These are phyloP conservation scores for Heliconius melpomene DNA, from an alignment of 1,140 invertebrate species.

Conservation along the genomic window DNA sequence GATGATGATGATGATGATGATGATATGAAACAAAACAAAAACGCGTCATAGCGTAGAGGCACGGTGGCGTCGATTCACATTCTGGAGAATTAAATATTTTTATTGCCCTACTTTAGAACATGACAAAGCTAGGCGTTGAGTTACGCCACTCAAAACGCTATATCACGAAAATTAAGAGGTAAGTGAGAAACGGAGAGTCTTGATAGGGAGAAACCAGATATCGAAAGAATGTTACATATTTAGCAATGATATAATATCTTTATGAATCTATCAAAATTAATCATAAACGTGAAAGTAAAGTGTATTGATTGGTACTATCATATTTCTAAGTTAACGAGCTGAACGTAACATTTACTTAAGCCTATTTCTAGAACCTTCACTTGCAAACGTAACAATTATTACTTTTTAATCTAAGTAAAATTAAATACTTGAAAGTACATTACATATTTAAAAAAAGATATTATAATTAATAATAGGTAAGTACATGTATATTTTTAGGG, in stretches of 20 bases:
- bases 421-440: no score
- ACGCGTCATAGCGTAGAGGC: neutral
- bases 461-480: no score
- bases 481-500: no score
- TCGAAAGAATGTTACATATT: no score
- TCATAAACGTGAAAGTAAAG: neutral
- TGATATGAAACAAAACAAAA: neutral
- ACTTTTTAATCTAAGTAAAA: neutral
- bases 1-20: no score
- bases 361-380: conserved; percentile 8
- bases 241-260: neutral
- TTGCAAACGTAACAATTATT: neutral
- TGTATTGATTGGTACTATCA: neutral
- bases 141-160: no score
- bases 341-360: neutral
- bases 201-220: no score
- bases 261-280: neutral
- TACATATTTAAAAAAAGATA: no score
- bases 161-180: no score
- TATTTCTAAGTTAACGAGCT: neutral
- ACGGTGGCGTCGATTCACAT: neutral
- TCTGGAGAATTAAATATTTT: neutral
- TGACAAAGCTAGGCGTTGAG: no score
- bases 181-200: no score
- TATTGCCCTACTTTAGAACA: no score